phyloP scores from a whole-genome alignment of 92 coral and sea anemone genomes.

The Heliopora coerulea region DNA sequence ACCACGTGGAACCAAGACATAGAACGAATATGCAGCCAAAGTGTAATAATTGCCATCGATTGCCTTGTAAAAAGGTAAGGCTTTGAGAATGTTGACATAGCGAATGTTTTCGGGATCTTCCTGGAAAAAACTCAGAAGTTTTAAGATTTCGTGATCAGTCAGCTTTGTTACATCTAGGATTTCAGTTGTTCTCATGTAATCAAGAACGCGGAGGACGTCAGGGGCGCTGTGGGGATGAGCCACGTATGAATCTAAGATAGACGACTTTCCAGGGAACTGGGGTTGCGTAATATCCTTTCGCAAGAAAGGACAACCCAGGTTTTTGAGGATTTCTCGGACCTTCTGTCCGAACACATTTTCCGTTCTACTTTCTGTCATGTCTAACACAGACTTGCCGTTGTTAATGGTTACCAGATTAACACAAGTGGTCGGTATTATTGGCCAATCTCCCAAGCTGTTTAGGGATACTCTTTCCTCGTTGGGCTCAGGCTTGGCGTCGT shows the following conservation, averaged over 20 bases:
- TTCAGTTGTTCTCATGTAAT: conserved; percentile 8
- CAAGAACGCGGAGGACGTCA: conserved; percentile 32
- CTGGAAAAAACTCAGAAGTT: conserved; percentile 71
- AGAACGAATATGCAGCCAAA: conserved; percentile 58
- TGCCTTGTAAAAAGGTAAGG: conserved; percentile 83
- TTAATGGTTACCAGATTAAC: conserved; percentile 73
- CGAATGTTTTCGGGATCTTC: conserved; percentile 76
- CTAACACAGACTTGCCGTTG: conserved; percentile 83
- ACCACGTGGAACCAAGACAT: conserved; percentile 62
- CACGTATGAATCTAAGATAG: conserved; percentile 14
- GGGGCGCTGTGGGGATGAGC: conserved; percentile 40
- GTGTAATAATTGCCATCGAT: conserved; percentile 66
- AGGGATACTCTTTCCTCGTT: conserved; percentile 62
- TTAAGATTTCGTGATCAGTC: conserved; percentile 56
- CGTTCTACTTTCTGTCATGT: conserved; percentile 27
- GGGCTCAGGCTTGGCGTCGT: conserved; percentile 31
- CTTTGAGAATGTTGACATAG: conserved; percentile 62
- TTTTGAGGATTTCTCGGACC: conserved; percentile 51
- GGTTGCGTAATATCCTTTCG: conserved; percentile 9
- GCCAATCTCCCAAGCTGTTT: conserved; percentile 79
- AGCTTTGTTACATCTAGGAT: conserved; percentile 43
- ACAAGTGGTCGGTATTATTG: conserved; percentile 76
- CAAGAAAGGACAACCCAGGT: conserved; percentile 73
- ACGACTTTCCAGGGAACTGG: not conserved
- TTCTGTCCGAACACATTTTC: conserved; percentile 1